Percentiles rank a stretch among this genome's conserved stretches.
Conservation (phyloP, 2,797 vertebrate genomes). For the Rhinogobio ventralis region DNA sequence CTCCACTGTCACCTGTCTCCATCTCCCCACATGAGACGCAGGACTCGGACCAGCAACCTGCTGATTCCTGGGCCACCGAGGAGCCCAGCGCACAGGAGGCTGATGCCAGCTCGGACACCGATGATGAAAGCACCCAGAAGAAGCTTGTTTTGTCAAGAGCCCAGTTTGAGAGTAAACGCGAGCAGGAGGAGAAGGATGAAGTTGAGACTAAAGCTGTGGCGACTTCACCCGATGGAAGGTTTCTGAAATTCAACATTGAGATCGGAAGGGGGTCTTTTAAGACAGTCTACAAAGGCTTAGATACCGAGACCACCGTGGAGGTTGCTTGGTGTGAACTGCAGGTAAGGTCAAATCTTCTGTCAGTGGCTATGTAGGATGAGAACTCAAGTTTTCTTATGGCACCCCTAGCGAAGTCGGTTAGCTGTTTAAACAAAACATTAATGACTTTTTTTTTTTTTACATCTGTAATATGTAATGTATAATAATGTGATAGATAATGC, state of each 20-base stretch:
- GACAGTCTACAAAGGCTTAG: conserved; percentile 91
- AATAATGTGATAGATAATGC: not conserved
- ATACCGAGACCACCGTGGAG: conserved; percentile 94
- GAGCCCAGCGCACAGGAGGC: conserved; percentile 42
- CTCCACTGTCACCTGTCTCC: conserved; percentile 33
- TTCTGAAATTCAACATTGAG: conserved; percentile 95
- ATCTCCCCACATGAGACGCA: conserved; percentile 39
- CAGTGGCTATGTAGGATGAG: not conserved
- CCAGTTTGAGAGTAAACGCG: conserved; percentile 54
- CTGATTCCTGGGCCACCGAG: conserved; percentile 33
- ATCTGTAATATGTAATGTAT: not conserved
- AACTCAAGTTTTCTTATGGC: not conserved
- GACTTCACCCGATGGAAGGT: conserved; percentile 86
- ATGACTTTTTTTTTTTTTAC: not conserved
- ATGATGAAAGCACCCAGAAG: conserved; percentile 61
- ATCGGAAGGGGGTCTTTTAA: conserved; percentile 95
- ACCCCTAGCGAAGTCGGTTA: not conserved
- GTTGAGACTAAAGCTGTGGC: conserved; percentile 78
- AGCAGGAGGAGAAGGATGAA: conserved; percentile 72
- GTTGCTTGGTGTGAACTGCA: conserved; percentile 98
- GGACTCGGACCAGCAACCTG: conserved; percentile 26
- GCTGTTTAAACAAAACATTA: not conserved
- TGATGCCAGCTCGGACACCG: conserved; percentile 67
- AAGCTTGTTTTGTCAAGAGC: conserved; percentile 49
- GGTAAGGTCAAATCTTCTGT: conserved; percentile 70